Conservation (phyloP, 2,113 vertebrate species). For the Zosterops hypoxanthus region DNA sequence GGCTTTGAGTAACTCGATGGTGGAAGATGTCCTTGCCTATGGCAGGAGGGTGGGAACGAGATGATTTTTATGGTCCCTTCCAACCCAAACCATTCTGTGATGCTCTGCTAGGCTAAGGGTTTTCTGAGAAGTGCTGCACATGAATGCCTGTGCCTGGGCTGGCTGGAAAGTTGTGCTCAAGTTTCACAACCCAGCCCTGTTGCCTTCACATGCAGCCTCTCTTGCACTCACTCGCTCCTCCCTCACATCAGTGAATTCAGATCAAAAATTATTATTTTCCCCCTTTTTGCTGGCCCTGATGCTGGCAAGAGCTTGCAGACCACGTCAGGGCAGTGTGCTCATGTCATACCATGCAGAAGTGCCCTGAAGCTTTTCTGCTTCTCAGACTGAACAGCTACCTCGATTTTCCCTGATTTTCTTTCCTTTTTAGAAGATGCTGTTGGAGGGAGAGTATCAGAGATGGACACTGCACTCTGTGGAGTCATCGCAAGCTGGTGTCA, state of each 20-base stretch:
- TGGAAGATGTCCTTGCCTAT: neutral
- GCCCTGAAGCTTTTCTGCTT: neutral
- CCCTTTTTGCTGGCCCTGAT: neutral
- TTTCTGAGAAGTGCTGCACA: neutral
- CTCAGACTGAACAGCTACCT: neutral
- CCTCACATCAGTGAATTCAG: neutral
- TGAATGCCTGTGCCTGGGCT: neutral
- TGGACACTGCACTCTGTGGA: neutral
- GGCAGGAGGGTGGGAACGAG: neutral
- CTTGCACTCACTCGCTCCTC: neutral
- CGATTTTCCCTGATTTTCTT: fast-evolving
- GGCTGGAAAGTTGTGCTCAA: neutral
- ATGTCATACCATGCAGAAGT: fast-evolving
- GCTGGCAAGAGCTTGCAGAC: neutral
- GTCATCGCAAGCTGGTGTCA: neutral
- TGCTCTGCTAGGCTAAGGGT: neutral
- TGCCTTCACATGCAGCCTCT: neutral
- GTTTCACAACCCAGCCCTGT: fast-evolving
- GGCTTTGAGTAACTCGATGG: neutral
- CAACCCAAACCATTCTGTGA: neutral
- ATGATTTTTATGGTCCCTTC: neutral
- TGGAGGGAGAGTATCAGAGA: neutral
- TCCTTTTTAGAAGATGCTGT: neutral
- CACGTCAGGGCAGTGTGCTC: neutral
- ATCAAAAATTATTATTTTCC: neutral